Evolutionary conservation across 2,888 invertebrate genomes (phyloP), one percentile per base, ranked within the genome.

Genomic region (Acleris literana): DNA sequence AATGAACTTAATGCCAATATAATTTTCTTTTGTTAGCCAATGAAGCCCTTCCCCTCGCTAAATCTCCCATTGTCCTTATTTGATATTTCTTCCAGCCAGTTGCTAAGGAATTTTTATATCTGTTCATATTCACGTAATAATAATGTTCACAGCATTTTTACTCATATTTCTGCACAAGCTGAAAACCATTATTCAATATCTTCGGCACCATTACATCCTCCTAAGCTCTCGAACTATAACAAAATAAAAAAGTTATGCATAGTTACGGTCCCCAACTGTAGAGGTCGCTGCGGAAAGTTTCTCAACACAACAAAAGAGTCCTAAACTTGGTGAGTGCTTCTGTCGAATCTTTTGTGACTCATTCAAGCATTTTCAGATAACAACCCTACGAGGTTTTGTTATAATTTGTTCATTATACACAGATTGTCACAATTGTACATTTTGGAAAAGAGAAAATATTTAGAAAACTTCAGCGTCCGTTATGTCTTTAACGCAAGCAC

Each of bases 221-320:
- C 60, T 65, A 63, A 58, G 53, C 57, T 54, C 67, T 67, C 54
- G 33, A 67, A 63, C 67, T 67, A 39, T 58, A 58, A 63, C 63
- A 49, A 63, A 67, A 63, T 63, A 68, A 68, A 44, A 58, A 68
- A 68, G 63, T 68, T 64, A 33, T 55, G 64, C 53, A 33, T 58
- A 63, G 63, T 67, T 67, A 54, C 59, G 25, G 49, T 39, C 51
- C 49, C 58, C 3, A 49, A 49, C 49, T 48, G 13, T 33, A 61
- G 54, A 54, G 62, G 62, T 54, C 53, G 54, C 53, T 18, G 20
- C 51, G 18, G 53, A 44, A 66, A 62, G 46, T 66, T 33, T 17
- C 48, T 18, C 59, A 57, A 64, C 59, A 48, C 60, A 56, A 65
- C 65, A 65, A 65, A 61, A 56, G 65, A 57, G 54, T 44, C 20